Evolutionary conservation across 1,140 invertebrate genomes (phyloP).

Genomic region (Trissolcus basalis): DNA sequence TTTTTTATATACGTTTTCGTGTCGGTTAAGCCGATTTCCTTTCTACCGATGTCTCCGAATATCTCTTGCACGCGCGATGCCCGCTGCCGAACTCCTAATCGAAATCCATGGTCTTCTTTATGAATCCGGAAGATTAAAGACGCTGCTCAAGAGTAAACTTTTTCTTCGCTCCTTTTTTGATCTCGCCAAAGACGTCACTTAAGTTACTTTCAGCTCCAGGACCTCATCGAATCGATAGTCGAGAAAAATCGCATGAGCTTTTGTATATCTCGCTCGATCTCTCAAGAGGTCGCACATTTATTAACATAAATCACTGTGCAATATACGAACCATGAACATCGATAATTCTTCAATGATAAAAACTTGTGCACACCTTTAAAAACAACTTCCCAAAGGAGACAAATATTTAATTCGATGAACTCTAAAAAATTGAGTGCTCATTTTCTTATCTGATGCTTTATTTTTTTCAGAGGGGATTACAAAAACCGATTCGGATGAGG

Average conservation of each 20-base stretch:
- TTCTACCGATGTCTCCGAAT: constrained; percentile 72
- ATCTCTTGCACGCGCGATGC: constrained; percentile 62
- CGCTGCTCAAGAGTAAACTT: constrained; percentile 59
- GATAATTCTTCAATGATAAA: constrained; percentile 25
- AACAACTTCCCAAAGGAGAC: too few species aligned
- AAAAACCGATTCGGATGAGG: too few species aligned
- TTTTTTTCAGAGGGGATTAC: too few species aligned
- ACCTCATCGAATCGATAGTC: constrained; percentile 52
- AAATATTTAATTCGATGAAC: too few species aligned
- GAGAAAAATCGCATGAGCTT: constrained; percentile 49
- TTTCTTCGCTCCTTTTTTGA: constrained; percentile 57
- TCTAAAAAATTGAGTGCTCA: too few species aligned
- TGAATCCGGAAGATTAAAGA: constrained; percentile 73
- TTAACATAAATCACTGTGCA: constrained; percentile 11
- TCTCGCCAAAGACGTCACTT: constrained; percentile 31
- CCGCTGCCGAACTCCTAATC: constrained; percentile 69
- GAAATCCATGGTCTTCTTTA: constrained; percentile 69
- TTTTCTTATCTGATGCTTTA: too few species aligned
- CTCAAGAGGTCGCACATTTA: constrained; percentile 21
- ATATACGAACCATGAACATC: constrained; percentile 20
- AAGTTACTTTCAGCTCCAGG: constrained; percentile 33
- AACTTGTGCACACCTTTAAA: too few species aligned
- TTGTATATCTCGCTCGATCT: constrained; percentile 37
- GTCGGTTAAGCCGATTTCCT: constrained; percentile 75
- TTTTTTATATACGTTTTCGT: constrained; percentile 70